phyloP scores from a whole-genome alignment of 2,888 invertebrate genomes.

The Sphecodes monilicornis region DNA sequence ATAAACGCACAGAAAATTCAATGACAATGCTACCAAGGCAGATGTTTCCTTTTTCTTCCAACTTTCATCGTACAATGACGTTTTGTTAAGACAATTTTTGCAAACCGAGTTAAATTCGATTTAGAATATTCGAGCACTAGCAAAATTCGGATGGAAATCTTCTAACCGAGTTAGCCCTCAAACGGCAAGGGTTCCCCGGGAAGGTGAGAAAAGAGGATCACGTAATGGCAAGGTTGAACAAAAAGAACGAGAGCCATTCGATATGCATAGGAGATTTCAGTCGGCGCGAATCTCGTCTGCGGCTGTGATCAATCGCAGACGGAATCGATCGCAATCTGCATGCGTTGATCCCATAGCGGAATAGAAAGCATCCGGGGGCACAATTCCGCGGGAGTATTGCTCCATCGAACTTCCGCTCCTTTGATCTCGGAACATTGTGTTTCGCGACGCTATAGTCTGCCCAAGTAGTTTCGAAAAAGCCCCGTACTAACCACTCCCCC shows the following conservation, averaged over 20 bases:
- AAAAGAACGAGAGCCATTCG: background rate
- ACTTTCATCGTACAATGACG: background rate
- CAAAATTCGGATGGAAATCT: background rate
- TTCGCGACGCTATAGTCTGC: slow-evolving; percentile 38
- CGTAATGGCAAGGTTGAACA: background rate
- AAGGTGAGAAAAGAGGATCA: background rate
- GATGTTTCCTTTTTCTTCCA: no score
- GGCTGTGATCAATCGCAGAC: background rate
- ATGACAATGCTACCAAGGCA: no score
- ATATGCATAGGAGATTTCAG: background rate
- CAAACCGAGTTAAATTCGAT: background rate
- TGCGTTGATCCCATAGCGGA: background rate
- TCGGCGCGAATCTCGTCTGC: background rate
- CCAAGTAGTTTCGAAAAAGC: slow-evolving; percentile 26
- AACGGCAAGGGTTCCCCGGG: background rate
- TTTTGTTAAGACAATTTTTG: background rate
- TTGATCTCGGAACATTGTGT: slow-evolving; percentile 47
- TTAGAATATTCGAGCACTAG: background rate
- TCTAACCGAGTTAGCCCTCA: background rate
- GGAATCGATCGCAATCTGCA: background rate
- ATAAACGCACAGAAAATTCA: background rate
- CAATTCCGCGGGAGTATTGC: background rate
- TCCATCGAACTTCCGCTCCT: background rate
- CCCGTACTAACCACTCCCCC: slow-evolving; percentile 16
- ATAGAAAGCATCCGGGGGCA: background rate